These are phyloP conservation scores for Macrochelys suwanniensis DNA, from an alignment of 2,797 vertebrate genomes.

Conservation along the genomic window DNA sequence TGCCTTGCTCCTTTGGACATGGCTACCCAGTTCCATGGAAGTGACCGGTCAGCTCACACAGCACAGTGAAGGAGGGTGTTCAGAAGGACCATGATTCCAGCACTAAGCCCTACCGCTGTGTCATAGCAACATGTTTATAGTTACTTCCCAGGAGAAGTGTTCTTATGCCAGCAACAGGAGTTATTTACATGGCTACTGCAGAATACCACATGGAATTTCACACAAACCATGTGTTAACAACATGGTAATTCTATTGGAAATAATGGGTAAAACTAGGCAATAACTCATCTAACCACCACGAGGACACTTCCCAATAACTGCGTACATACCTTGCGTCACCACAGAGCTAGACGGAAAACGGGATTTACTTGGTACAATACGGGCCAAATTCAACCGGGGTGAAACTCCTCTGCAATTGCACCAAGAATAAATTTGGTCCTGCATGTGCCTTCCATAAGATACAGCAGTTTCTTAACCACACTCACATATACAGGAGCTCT, in stretches of 20 bases:
- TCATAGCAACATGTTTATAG: background rate
- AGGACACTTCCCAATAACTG: accelerated
- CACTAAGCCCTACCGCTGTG: background rate
- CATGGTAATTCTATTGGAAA: background rate
- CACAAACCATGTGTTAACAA: background rate
- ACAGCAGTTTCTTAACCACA: background rate
- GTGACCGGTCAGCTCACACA: background rate
- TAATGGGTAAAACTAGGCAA: background rate
- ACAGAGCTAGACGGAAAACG: accelerated
- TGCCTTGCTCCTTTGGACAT: background rate
- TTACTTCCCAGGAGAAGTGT: background rate
- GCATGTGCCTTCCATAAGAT: background rate
- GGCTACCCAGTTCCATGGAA: background rate
- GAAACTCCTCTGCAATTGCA: background rate
- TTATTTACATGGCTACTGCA: background rate
- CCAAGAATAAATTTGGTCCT: background rate
- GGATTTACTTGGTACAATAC: background rate
- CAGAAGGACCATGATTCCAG: background rate
- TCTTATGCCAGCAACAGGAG: background rate
- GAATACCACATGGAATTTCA: background rate
- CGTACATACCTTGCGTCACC: background rate
- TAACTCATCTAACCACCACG: background rate
- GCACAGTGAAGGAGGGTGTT: background rate
- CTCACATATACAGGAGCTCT: background rate
- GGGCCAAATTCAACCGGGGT: background rate